Evolutionary conservation across 2,888 invertebrate genomes (phyloP).

Genomic region (Drosophila kuntzei): DNA sequence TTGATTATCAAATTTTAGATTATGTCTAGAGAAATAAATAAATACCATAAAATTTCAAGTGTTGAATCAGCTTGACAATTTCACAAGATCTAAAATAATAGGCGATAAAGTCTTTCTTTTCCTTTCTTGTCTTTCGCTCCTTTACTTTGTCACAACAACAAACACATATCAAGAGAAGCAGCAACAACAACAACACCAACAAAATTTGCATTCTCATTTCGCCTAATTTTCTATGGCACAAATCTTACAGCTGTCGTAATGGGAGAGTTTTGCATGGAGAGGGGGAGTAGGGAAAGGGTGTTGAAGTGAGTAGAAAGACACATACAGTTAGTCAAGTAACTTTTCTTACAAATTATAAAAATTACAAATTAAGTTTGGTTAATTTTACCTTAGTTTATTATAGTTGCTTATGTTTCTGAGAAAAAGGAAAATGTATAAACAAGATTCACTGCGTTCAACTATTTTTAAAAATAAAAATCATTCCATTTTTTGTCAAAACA

Average conservation of each 20-base stretch:
- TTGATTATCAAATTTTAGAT: slow-evolving; percentile 22
- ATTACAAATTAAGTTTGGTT: no score
- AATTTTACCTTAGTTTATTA: no score
- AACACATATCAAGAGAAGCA: neutral
- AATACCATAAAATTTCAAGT: slow-evolving; percentile 8
- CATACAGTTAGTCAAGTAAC: neutral
- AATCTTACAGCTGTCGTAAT: slow-evolving; percentile 43
- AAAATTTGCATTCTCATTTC: slow-evolving; percentile 61
- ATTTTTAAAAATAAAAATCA: neutral
- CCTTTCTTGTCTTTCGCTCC: neutral
- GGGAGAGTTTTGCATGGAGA: neutral
- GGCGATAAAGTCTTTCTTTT: neutral
- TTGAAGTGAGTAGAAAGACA: neutral
- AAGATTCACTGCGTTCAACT: neutral
- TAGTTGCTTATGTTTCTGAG: no score
- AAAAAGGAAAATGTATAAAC: no score
- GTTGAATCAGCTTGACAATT: slow-evolving; percentile 36
- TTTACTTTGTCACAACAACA: slow-evolving; percentile 9
- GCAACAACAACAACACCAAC: slow-evolving; percentile 20
- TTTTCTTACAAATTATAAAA: neutral
- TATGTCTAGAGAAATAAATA: slow-evolving; percentile 9
- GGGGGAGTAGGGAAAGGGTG: neutral
- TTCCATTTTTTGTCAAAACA: neutral
- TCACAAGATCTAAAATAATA: slow-evolving; percentile 13
- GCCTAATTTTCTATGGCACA: slow-evolving; percentile 62